Conservation (phyloP, 53 echinoderm and acorn worm species). For the Zoroaster sp. region DNA sequence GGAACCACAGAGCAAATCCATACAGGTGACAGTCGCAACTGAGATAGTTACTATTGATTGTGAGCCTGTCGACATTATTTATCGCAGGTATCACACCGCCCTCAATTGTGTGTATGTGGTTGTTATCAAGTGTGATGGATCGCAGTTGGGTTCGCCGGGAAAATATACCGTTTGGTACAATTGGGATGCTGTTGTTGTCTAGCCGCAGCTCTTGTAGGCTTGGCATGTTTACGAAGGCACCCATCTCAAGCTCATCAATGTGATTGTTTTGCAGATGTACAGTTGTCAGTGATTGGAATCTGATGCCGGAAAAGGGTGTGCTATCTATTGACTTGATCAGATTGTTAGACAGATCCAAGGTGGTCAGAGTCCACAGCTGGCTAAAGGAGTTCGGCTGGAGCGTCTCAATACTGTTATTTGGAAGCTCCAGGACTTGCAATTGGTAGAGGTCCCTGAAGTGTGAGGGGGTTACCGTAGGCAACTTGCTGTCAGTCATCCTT, state of each 20-base stretch:
- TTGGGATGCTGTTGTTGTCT: constrained; percentile 75
- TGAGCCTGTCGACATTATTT: constrained; percentile 57
- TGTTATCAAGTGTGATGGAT: constrained; percentile 69
- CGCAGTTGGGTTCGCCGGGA: constrained; percentile 50
- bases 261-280: constrained; percentile 55
- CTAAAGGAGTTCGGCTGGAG: constrained; percentile 38
- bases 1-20: constrained; percentile 81
- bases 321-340: background rate
- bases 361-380: constrained; percentile 14
- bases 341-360: constrained; percentile 53
- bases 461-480: constrained; percentile 3
- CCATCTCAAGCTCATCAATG: constrained; percentile 15
- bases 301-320: background rate
- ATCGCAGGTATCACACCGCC: constrained; percentile 58
- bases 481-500: constrained; percentile 55
- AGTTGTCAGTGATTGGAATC: background rate
- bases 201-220: constrained; percentile 59
- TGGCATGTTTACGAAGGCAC: constrained; percentile 64
- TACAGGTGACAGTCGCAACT: constrained; percentile 86
- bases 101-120: constrained; percentile 71
- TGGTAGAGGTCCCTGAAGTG: constrained; percentile 49
- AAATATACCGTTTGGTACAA: constrained; percentile 61
- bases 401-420: constrained; percentile 46
- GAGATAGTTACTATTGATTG: constrained; percentile 66
- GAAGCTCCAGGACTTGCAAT: constrained; percentile 56